These are phyloP conservation scores for Microplitis manilae DNA, from an alignment of 2,888 invertebrate species.

Conservation along the genomic window DNA sequence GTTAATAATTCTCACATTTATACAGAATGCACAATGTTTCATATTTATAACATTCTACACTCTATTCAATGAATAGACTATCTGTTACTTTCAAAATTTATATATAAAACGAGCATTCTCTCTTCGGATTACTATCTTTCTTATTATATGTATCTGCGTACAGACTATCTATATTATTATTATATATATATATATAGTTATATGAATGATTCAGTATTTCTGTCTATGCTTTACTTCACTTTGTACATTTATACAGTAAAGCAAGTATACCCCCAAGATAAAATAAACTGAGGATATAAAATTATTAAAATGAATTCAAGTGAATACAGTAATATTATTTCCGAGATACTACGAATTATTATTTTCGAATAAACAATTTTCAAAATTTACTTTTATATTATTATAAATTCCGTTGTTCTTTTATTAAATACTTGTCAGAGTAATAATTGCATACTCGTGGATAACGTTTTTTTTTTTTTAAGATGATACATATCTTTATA, in stretches of 20 bases:
- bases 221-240: not conserved
- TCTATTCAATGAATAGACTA: not conserved
- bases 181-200: not conserved
- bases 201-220: not conserved
- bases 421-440: too few species aligned
- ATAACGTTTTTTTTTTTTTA: too few species aligned
- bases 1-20: constrained; percentile 11
- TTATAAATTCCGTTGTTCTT: too few species aligned
- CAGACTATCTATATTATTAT: not conserved
- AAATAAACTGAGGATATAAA: constrained; percentile 8
- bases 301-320: constrained; percentile 16
- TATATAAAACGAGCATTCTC: not conserved
- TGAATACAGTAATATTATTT: not conserved
- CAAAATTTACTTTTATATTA: too few species aligned
- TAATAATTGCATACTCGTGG: too few species aligned
- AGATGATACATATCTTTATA: not conserved
- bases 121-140: not conserved
- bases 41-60: constrained; percentile 3
- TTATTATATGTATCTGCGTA: not conserved
- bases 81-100: not conserved
- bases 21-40: not conserved
- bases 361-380: too few species aligned
- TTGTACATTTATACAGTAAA: not conserved
- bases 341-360: too few species aligned
- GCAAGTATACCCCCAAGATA: not conserved